Evolutionary conservation across 1,140 invertebrate genomes (phyloP), one percentile per base, ranked within the genome.

Genomic region (Eriocheir sinensis): DNA sequence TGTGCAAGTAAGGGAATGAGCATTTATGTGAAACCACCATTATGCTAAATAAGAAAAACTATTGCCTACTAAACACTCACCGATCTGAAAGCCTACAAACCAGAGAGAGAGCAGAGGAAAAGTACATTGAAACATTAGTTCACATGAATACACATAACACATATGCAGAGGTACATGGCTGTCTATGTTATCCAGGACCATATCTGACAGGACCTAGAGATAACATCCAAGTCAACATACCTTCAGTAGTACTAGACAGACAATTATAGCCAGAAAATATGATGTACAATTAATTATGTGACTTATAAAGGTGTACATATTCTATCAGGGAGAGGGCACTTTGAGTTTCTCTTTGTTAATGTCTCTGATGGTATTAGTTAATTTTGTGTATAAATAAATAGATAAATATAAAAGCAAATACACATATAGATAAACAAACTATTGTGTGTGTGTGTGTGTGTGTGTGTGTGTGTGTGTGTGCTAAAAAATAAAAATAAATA

Each of bases 81-180:
- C 97, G 96, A 97, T 97, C 96, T 96, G 96, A 97, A 97, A 96
- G 97, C 96, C 97, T 97, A 96, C 93, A 96, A 96, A 96, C 95
- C 91, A 90, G 91, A 92, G 91, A 95, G 90, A 92, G 86, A 93
- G 90, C 86, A 83, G 95, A 95, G 95, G 94, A 95, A 81, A 44
- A 95, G 96, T 91, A 95, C 91, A 94, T 91, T 88, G 86, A 92
- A 92, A 95, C 91, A 95, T 94, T 93, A 92, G 95, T 94, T 80
- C 89, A 94, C 91, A 93, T 91, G 93, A 95, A 96, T 94, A 94
- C 93, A 94, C 93, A 90, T 81, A 94, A 94, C 89, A 94, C 92
- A 94, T 92, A 95, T 95, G 80, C 95, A 95, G 38, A 94, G 91
- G 91, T 88, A 94, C 40, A 95, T 95, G 81, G 89, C 94, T 95